phyloP scores from a whole-genome alignment of 2,797 vertebrate genomes.

The Sebastes nivosus region DNA sequence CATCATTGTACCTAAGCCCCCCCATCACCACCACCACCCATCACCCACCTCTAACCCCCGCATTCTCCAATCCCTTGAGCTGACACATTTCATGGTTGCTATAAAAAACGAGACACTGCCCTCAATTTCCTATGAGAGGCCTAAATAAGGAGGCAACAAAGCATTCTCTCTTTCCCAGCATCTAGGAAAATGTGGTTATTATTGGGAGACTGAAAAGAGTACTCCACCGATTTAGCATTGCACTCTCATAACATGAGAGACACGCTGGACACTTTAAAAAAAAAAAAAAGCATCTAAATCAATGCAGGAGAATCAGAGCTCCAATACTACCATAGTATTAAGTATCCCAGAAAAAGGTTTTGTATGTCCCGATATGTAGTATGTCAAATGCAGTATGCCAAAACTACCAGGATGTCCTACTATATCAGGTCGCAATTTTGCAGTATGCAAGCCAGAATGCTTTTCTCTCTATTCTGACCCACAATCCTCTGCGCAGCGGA shows the following conservation, averaged over 20 bases:
- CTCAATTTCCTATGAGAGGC: slow-evolving; percentile 57
- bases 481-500: too few species aligned
- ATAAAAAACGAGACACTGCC: slow-evolving; percentile 56
- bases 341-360: too few species aligned
- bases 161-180: slow-evolving; percentile 28
- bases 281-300: background rate
- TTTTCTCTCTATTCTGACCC: too few species aligned
- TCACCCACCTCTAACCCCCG: background rate
- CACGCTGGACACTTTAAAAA: background rate
- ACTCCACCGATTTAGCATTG: background rate
- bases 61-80: slow-evolving; percentile 24
- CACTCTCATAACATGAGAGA: background rate
- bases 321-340: background rate
- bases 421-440: too few species aligned
- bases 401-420: too few species aligned
- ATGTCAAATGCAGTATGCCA: background rate
- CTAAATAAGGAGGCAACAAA: slow-evolving; percentile 33
- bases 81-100: slow-evolving; percentile 56
- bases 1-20: background rate
- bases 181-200: slow-evolving; percentile 45
- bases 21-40: background rate
- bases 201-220: slow-evolving; percentile 15
- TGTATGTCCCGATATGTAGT: too few species aligned
- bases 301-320: background rate
- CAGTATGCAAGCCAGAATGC: too few species aligned